phyloP scores from a whole-genome alignment of 2,888 invertebrate genomes.

The Trimorus sp. region DNA sequence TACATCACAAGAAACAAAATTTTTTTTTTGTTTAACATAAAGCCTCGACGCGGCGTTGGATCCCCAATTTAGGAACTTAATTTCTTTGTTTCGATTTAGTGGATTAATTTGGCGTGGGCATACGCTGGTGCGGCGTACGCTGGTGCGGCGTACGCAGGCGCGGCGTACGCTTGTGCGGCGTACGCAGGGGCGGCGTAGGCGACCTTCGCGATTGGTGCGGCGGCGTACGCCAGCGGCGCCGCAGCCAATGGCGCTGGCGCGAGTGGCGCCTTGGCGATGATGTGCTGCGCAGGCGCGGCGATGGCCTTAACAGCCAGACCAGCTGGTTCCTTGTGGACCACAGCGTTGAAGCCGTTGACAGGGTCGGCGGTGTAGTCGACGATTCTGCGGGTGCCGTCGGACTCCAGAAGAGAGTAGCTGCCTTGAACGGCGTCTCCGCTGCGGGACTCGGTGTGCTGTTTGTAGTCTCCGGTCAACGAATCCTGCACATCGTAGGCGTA shows the following conservation, averaged over 20 bases:
- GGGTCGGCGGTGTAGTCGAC: conserved; percentile 74
- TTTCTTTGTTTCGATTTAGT: conserved; percentile 23
- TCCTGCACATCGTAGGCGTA: conserved; percentile 71
- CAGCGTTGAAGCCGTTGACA: conserved; percentile 68
- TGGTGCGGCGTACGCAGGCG: conserved; percentile 26
- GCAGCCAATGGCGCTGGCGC: conserved; percentile 35
- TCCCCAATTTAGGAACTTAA: conserved; percentile 52
- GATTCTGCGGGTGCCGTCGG: conserved; percentile 74
- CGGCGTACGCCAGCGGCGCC: conserved; percentile 35
- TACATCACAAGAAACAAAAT: conserved; percentile 8
- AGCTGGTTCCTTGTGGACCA: conserved; percentile 52
- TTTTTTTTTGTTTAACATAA: neutral
- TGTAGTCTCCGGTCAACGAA: conserved; percentile 69
- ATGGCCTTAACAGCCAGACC: conserved; percentile 48
- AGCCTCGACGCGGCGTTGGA: conserved; percentile 5
- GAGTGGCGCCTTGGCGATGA: conserved; percentile 62
- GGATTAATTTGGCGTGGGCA: conserved; percentile 41
- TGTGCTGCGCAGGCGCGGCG: conserved; percentile 52
- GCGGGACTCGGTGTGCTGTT: conserved; percentile 70
- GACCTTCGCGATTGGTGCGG: conserved; percentile 38
- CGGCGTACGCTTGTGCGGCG: conserved; percentile 45
- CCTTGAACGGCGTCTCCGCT: conserved; percentile 74
- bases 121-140: conserved; percentile 45
- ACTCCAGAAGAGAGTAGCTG: conserved; percentile 74
- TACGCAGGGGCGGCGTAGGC: conserved; percentile 35